Percentiles rank a stretch among this genome's conserved stretches.
These are phyloP conservation scores for Cephalopachus bancanus DNA, from an alignment of 2,797 vertebrate genomes.

Conservation along the genomic window DNA sequence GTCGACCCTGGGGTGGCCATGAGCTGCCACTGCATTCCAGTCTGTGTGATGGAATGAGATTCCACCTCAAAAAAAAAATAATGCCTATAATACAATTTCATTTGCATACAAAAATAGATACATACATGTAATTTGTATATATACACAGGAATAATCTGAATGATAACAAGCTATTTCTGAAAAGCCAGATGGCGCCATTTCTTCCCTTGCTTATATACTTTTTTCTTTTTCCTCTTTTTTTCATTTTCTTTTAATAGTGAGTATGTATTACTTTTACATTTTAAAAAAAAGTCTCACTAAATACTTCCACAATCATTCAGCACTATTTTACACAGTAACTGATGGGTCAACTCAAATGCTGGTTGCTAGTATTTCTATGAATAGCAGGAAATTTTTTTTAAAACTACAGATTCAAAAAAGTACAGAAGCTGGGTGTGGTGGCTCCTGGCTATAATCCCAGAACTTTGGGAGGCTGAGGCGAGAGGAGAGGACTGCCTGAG, in stretches of 20 bases:
- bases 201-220: background rate
- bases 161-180: background rate
- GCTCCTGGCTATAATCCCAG: background rate
- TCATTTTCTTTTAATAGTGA: background rate
- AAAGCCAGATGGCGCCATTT: constrained; percentile 1
- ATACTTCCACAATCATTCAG: background rate
- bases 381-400: background rate
- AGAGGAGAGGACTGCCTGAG: background rate
- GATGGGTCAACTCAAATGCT: background rate
- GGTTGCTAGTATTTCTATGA: background rate
- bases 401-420: no score
- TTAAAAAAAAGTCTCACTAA: background rate
- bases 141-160: constrained; percentile 32
- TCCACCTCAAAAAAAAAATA: no score
- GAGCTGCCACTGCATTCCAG: no score
- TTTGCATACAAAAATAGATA: background rate
- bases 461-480: background rate
- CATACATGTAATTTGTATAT: background rate
- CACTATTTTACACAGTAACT: constrained; percentile 19
- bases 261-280: constrained; percentile 9
- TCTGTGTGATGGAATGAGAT: no score
- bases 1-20: no score
- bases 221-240: background rate
- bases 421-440: background rate
- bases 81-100: background rate